Evolutionary conservation across 2,888 invertebrate species (phyloP).

Genomic region (Elaeidobius kamerunicus): DNA sequence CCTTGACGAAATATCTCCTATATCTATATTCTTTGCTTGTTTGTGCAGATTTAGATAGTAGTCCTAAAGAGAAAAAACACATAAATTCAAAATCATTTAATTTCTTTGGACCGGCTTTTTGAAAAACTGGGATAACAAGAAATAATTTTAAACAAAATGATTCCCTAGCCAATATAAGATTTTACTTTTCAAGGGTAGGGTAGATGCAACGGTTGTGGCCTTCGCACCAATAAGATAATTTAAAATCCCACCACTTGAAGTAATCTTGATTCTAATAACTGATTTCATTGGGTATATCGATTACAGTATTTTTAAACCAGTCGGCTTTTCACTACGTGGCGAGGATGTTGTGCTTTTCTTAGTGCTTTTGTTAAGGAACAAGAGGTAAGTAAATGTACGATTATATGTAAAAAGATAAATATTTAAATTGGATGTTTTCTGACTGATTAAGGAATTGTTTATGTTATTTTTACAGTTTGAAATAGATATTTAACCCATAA

Average conservation of each 20-base stretch:
- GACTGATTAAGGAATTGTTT: neutral
- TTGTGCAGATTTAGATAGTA: constrained; percentile 71
- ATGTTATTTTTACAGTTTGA: neutral
- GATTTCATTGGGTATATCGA: no score
- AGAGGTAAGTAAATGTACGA: neutral
- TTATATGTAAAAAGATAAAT: neutral
- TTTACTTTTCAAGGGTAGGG: neutral
- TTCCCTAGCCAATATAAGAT: no score
- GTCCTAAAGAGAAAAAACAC: no score
- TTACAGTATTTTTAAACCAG: neutral
- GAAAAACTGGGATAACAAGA: no score
- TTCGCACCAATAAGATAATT: constrained; percentile 11
- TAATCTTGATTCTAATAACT: no score
- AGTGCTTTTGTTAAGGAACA: neutral
- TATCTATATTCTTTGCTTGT: constrained; percentile 57
- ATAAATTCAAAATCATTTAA: constrained; percentile 27
- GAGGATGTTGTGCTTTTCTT: neutral
- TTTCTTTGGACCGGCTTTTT: no score
- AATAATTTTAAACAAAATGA: no score
- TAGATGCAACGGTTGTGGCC: neutral
- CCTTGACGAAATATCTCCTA: constrained; percentile 80
- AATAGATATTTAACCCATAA: neutral
- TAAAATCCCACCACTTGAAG: no score
- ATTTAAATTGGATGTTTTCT: neutral
- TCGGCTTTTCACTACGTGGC: neutral